Evolutionary conservation across 2,888 invertebrate species (phyloP), one percentile per base, ranked within the genome.

Genomic region (Isotomurus palustris): DNA sequence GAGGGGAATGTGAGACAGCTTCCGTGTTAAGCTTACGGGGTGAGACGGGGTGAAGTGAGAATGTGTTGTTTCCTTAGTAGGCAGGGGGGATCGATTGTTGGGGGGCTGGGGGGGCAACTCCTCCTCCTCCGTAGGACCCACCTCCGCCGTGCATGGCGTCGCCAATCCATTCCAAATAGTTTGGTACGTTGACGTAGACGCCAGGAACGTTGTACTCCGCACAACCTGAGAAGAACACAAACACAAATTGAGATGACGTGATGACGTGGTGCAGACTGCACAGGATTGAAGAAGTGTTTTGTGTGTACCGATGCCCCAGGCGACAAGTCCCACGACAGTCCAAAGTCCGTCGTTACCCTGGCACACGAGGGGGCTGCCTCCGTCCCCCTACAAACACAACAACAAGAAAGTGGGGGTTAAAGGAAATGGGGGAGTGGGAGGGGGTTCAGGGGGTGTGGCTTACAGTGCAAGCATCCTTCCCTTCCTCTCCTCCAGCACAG

Each of bases 401-500:
- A 17, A 43, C 24, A 43, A 43, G 10, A 43, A 6, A 14, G n/a
- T 43, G 24, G 19, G 24, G 6, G 3, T 43, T 43, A 12, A 43
- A 5, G 24, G 14, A 24, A 43, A 49, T 12, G 17, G 25, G 47
- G 22, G 47, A 29, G 24, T 44, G 45, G 38, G 65, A 62, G 52
- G 25, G 61, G 35, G 55, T 60, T 54, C 63, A 65, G 35, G 61
- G 66, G 63, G 62, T 69, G 6, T 22, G 24, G 38, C 79, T 79
- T 77, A 86, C 87, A 49, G 86, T 86, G 76, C 88, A 89, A 25
- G 88, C 83, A 73, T 89, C 89, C 72, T 85, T 87, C 58, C 83
- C 84, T 3, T 78, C 75, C 73, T 87, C 85, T 0, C 88, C 88
- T 1, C 89, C 89, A 35, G 88, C 89, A 71, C 89, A 89, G 10